phyloP scores from a whole-genome alignment of 2,113 vertebrate species.

The Ictidomys tridecemlineatus region DNA sequence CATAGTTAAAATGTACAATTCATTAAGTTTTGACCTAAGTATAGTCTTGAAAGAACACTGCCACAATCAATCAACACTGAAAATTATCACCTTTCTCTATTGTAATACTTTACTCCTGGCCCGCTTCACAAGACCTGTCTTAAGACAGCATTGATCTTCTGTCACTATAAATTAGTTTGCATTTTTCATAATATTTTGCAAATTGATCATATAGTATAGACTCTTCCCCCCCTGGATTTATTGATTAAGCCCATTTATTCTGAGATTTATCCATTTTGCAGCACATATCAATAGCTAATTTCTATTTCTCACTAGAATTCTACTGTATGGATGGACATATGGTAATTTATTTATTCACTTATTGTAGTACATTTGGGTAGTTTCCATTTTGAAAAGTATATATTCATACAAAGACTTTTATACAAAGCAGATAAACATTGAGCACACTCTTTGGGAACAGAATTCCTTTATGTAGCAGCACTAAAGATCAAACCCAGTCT shows the following conservation, averaged over 20 bases:
- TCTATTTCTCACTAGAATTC: neutral
- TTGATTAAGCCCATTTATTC: neutral
- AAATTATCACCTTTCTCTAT: neutral
- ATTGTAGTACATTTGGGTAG: neutral
- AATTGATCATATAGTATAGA: neutral
- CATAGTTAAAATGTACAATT: no score
- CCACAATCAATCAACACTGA: neutral
- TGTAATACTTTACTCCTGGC: neutral
- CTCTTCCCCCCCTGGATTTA: neutral
- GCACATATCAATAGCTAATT: neutral
- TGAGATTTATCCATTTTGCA: neutral
- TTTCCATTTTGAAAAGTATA: neutral
- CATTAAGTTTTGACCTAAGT: neutral
- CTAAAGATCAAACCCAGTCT: no score
- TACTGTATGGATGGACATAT: neutral
- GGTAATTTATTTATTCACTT: neutral
- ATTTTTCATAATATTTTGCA: constrained; percentile 15
- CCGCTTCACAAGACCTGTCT: neutral
- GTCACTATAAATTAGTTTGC: neutral
- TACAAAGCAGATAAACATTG: neutral
- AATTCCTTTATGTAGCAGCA: no score
- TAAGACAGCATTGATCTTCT: neutral
- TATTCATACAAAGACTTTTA: neutral
- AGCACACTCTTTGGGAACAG: no score
- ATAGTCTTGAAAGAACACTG: neutral